Base-by-base conservation (phyloP, 2,113 vertebrate genomes). In the Caranx ignobilis region DNA sequence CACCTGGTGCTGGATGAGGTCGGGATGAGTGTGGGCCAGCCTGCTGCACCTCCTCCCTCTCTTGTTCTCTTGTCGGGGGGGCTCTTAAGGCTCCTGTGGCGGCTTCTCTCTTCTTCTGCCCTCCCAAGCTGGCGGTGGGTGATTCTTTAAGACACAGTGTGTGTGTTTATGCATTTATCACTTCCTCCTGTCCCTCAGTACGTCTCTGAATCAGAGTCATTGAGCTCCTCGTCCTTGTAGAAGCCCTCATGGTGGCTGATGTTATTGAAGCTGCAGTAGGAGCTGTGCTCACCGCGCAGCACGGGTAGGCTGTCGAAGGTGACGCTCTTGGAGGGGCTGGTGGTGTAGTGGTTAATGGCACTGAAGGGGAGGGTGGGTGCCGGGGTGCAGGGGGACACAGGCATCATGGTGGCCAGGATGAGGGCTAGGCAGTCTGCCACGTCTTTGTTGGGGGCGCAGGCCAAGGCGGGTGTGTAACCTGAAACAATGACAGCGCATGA, bases 401-500 rank as follows among this genome's bases (percentile, higher is more conserved):
- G 98, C 97, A 99, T 98, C 98, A 99, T 99, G 77, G 97, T 99
- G 95, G 98, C 97, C 95, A 99, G 94, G 91, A 99, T 99, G 80
- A 99, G 97, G 26, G 98, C 97, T 12, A 99, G 95, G 94, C 98
- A 99, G 87, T 99, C 98, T 3, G 98, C 98, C 86, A 99, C 98
- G 8, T 99, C 98, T 94, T 98, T 99, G 90, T 98, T 99, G 76
- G 98, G 98, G 5, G 98, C 97, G 71, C 98, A 99, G 77, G 98
- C 98, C 96, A 99, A 93, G 80, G 98, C 98, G 32, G 98, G 98
- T 74, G 98, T 99, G 90, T 99, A 99, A 91, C 98, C 98, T 99
- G 87, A 21, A 75, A 60, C 56, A 68, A 59, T 5, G 41, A 77
- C 7, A 66, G 43, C 3, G 19, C 11, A 57, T 7, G 12, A 45